Percentiles rank a stretch among this genome's conserved stretches.
Evolutionary conservation across 1,140 invertebrate genomes (phyloP).

Genomic region (Camponotus floridanus): DNA sequence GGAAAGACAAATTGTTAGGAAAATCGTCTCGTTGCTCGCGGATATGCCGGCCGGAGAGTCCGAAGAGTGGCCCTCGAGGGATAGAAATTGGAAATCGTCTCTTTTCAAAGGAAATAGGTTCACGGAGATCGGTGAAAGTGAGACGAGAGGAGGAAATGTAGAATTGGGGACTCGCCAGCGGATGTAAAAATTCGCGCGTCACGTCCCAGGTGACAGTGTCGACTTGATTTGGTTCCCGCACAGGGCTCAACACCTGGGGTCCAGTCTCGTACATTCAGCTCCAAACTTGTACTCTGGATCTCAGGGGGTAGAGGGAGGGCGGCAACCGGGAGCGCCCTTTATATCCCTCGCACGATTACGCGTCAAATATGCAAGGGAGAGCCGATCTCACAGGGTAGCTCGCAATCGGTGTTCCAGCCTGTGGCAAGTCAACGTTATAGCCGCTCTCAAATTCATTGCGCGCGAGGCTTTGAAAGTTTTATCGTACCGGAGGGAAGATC

Average conservation of each 20-base stretch:
- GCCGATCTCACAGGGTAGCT: background rate
- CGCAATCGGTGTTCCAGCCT: background rate
- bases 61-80: constrained; percentile 43
- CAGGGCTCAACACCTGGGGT: constrained; percentile 87
- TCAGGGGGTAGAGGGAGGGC: background rate
- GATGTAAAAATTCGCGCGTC: constrained; percentile 82
- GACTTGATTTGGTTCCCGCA: constrained; percentile 87
- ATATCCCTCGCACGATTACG: background rate
- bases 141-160: background rate
- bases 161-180: constrained; percentile 68
- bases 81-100: constrained; percentile 8
- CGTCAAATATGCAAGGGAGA: constrained; percentile 37
- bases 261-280: constrained; percentile 85
- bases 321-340: background rate
- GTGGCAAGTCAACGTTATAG: constrained; percentile 34
- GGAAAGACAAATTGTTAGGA: constrained; percentile 61
- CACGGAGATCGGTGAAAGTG: background rate
- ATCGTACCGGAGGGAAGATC: background rate
- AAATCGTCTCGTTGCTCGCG: constrained; percentile 57
- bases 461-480: constrained; percentile 22
- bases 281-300: constrained; percentile 76
- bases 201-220: constrained; percentile 87
- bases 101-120: background rate
- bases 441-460: constrained; percentile 18
- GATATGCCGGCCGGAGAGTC: constrained; percentile 27